Conservation (phyloP, 2,888 invertebrate genomes). For the Nezara viridula region DNA sequence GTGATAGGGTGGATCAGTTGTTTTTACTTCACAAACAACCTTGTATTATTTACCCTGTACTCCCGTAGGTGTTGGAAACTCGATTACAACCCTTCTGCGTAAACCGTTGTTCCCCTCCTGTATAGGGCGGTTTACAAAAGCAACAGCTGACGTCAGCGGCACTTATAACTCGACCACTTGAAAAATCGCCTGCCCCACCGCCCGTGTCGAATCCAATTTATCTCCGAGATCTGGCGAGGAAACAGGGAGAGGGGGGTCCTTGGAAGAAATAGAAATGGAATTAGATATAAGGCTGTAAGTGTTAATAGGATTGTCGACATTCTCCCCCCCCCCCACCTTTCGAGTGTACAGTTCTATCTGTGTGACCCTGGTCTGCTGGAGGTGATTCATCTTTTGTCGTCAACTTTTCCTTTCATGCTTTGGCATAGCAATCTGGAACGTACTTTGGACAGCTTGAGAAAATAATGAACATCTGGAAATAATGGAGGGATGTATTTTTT, state of each 20-base stretch:
- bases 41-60: not conserved
- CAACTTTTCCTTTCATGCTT: not conserved
- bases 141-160: conserved; percentile 11
- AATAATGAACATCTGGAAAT: not conserved
- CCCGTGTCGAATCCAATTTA: conserved; percentile 26
- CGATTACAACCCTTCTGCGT: not conserved
- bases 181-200: not conserved
- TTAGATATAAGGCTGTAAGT: not conserved
- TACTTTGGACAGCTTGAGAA: not conserved
- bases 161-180: conserved; percentile 19
- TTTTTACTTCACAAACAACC: not conserved
- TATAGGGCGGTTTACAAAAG: not conserved
- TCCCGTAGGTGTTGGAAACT: not conserved
- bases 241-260: not conserved
- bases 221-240: not conserved
- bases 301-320: conserved; percentile 24
- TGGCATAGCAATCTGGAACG: not conserved
- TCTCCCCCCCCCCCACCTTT: not conserved
- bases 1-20: not conserved
- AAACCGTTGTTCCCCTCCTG: not conserved
- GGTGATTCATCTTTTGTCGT: not conserved
- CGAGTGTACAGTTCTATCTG: not conserved
- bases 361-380: not conserved
- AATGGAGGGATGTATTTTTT: not conserved
- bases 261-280: conserved; percentile 30